Conservation (phyloP, 2,113 vertebrate species). For the Gorsachius goisagi region DNA sequence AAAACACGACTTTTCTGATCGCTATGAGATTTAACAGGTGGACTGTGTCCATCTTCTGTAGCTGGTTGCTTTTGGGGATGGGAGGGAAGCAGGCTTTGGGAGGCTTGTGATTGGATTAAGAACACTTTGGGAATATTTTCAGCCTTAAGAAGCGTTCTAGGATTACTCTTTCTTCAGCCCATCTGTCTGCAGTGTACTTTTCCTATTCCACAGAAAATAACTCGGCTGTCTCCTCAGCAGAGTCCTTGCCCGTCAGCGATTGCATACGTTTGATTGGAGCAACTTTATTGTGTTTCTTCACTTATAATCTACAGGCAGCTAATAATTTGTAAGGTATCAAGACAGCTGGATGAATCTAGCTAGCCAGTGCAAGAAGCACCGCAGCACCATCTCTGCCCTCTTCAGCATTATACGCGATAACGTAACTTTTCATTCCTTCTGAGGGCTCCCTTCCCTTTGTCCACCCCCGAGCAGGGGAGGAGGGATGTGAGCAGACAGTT, state of each 20-base stretch:
- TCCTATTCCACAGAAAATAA: background rate
- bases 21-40: constrained; percentile 39
- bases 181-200: constrained; percentile 25
- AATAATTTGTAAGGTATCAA: background rate
- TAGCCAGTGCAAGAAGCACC: background rate
- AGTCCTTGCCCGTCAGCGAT: background rate
- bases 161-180: constrained; percentile 36
- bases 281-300: background rate
- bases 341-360: background rate
- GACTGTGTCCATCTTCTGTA: background rate
- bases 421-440: background rate
- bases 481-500: background rate
- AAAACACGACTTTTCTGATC: background rate
- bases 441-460: background rate
- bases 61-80: background rate
- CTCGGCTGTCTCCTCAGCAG: background rate
- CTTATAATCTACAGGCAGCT: background rate
- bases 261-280: background rate
- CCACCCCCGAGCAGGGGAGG: background rate
- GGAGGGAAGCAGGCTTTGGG: background rate
- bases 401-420: background rate
- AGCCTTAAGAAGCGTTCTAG: constrained; percentile 35
- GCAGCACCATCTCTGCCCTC: background rate
- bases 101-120: constrained; percentile 26
- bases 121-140: constrained; percentile 43